phyloP scores from a whole-genome alignment of 2,113 vertebrate species.

The Sardina pilchardus region DNA sequence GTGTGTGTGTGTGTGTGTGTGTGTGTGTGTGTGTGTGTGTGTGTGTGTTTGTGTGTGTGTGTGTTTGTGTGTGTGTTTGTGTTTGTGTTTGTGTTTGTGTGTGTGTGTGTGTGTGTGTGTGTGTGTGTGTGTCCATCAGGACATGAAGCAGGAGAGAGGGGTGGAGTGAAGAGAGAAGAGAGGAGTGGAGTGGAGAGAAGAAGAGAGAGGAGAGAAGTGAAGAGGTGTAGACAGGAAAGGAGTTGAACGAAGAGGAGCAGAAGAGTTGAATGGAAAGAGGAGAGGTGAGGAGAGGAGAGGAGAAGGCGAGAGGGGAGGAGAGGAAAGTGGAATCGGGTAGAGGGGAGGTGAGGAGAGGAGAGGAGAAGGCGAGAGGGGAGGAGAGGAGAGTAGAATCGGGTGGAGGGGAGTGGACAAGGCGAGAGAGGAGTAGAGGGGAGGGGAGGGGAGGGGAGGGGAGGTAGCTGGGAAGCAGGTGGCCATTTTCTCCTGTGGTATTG shows the following conservation, averaged over 20 bases:
- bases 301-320: neutral
- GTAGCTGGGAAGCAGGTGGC: neutral
- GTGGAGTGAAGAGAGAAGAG: too few relatives aligned
- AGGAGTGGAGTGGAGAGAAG: neutral
- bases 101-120: too few relatives aligned
- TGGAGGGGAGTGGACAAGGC: neutral
- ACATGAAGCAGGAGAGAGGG: too few relatives aligned
- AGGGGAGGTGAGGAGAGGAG: neutral
- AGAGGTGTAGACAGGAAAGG: constrained; percentile 5
- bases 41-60: too few relatives aligned
- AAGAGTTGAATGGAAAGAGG: neutral
- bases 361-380: neutral
- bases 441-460: neutral
- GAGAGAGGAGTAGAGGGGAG: neutral
- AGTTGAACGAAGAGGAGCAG: neutral
- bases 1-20: too few relatives aligned
- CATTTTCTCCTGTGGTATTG: constrained; percentile 56
- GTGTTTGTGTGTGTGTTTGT: too few relatives aligned
- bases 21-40: too few relatives aligned
- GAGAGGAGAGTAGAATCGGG: neutral
- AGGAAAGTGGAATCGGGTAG: neutral
- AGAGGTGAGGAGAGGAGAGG: neutral
- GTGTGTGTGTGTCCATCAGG: too few relatives aligned
- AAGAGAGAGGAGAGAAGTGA: constrained; percentile 30
- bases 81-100: too few relatives aligned